Conservation (phyloP, 1,140 invertebrate genomes). For the Lasioglossum albipes region DNA sequence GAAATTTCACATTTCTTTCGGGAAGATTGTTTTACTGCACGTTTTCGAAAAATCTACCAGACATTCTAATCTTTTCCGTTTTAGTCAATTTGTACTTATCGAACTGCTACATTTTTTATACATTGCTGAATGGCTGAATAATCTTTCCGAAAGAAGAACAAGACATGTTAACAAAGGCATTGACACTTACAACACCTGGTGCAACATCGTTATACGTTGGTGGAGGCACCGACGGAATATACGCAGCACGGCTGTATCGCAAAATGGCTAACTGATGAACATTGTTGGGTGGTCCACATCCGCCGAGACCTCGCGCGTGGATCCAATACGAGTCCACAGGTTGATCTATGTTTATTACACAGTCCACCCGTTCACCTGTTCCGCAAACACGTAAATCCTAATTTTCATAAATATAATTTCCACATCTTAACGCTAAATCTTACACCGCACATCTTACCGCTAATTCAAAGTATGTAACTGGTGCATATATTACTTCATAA, state of each 20-base stretch:
- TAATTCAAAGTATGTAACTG: too few species aligned
- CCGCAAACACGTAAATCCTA: not conserved
- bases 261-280: constrained; percentile 58
- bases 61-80: too few species aligned
- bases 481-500: too few species aligned
- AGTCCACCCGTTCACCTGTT: constrained; percentile 84
- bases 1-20: not conserved
- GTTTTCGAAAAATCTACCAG: too few species aligned
- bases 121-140: too few species aligned
- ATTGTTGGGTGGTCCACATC: constrained; percentile 70
- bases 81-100: too few species aligned
- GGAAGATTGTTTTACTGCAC: too few species aligned
- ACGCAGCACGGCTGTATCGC: constrained; percentile 25
- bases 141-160: too few species aligned
- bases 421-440: too few species aligned
- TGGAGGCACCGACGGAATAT: not conserved
- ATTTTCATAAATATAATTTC: not conserved
- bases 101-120: too few species aligned
- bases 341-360: constrained; percentile 81
- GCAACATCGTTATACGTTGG: constrained; percentile 6
- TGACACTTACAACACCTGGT: constrained; percentile 26
- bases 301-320: constrained; percentile 76
- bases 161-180: too few species aligned
- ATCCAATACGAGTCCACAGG: constrained; percentile 81
- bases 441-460: too few species aligned